A percentile compares a stretch with the other conserved stretches of the same genome.
phyloP scores from a whole-genome alignment of 2,797 vertebrate genomes.

The Benthosema pterotum region DNA sequence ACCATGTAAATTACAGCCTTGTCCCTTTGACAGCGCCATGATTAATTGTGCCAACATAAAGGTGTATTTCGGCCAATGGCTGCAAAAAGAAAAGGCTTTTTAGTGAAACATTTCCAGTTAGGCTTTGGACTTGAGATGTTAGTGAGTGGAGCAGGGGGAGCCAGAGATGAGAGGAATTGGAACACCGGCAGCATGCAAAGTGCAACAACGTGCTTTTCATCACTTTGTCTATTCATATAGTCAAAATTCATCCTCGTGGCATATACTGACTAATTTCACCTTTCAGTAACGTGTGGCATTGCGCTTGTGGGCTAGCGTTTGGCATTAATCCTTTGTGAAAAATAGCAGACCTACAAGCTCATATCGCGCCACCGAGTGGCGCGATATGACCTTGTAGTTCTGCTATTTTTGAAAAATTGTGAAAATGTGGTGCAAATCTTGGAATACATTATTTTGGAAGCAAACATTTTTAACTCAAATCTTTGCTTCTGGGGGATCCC shows the following conservation, averaged over 20 bases:
- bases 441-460: too few species aligned
- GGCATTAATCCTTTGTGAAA: too few species aligned
- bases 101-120: slow-evolving; percentile 61
- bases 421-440: too few species aligned
- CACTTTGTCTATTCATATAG: slow-evolving; percentile 65
- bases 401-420: too few species aligned
- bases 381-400: too few species aligned
- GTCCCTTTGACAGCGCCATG: slow-evolving; percentile 64
- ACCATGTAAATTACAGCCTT: slow-evolving; percentile 65
- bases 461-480: too few species aligned
- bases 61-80: slow-evolving; percentile 55
- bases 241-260: slow-evolving; percentile 38
- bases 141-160: slow-evolving; percentile 20
- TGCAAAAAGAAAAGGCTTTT: slow-evolving; percentile 32
- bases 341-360: too few species aligned
- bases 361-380: too few species aligned
- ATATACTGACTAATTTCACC: background rate
- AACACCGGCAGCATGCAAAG: slow-evolving; percentile 38
- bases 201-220: slow-evolving; percentile 78
- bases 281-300: slow-evolving; percentile 17
- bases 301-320: slow-evolving; percentile 35
- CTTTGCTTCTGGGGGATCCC: too few species aligned
- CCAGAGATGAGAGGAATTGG: slow-evolving; percentile 25
- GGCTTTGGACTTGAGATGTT: slow-evolving; percentile 45
- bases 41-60: slow-evolving; percentile 72